Base-by-base conservation (phyloP, 2,797 vertebrate genomes). In the Fistularia tabacaria region DNA sequence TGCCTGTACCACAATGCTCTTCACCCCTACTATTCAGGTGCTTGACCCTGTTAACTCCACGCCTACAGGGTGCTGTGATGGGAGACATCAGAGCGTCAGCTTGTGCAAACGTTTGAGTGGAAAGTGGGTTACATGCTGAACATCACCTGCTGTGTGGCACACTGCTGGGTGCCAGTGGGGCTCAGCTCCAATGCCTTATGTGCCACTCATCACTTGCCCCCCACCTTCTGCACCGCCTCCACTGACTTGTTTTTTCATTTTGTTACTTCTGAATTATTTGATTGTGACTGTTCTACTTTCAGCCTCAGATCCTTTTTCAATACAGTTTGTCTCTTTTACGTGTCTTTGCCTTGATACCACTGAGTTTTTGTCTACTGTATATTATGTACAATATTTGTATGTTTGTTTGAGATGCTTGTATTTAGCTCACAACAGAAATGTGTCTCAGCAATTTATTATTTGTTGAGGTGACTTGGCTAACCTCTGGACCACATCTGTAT, bases 281-380 rank as follows among this genome's bases (percentile, higher is more conserved):
- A 80, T 80, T 72, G 74, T 79, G 69, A 75, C 11, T 75, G 52
- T 77, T 66, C 69, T 75, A n/a, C 50, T 71, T 61, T 73, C 54
- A 3, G 41, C 64, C 70, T 53, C 59, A 47, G 62, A 57, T 76
- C 43, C 64, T 76, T 57, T 12, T 47, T 47, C 40, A 48, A 40
- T 54, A 43, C 36, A 6, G 47, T 70, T 56, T 59, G 46, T 58
- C 42, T 63, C 52, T 54, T 11, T 49, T 50, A 37, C 38, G 14
- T 51, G 14, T 15, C 53, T 14, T 40, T 64, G 38, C 44, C 62
- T 66, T 56, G 15, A 54, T 58, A 47, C 37, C 9, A 10, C 57
- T 36, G 39, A 47, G 58, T 62, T 57, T 69, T 66, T 60, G 39
- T 36, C 64, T 69, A 7, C 54, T 10, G 65, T 74, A 68, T 61